These are phyloP conservation scores for Platalea minor DNA, from an alignment of 2,797 vertebrate species.

Conservation along the genomic window DNA sequence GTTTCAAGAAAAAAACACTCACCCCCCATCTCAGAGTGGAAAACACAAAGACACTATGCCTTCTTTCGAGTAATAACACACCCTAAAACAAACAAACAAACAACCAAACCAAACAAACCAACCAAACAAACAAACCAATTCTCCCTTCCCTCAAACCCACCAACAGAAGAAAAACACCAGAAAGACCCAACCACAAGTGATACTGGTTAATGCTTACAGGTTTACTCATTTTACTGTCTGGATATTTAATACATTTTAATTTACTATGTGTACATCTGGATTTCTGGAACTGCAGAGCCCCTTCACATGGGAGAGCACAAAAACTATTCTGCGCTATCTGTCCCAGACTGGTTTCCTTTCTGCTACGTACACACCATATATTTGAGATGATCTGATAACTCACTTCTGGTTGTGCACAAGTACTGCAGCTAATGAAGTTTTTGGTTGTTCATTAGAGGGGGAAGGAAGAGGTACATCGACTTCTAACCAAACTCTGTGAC, in stretches of 20 bases:
- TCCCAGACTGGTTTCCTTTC: not conserved
- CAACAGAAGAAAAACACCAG: not conserved
- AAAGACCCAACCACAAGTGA: not conserved
- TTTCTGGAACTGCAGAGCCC: not conserved
- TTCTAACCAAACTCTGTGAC: not conserved
- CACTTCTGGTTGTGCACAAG: not conserved
- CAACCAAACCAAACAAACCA: no score
- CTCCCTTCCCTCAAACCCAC: not conserved
- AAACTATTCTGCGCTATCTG: not conserved
- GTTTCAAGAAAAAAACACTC: not conserved
- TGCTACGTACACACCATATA: not conserved
- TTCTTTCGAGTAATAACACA: not conserved
- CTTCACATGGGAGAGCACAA: not conserved
- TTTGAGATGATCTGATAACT: slow-evolving; percentile 1
- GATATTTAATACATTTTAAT: not conserved
- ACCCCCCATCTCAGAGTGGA: not conserved
- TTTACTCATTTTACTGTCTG: not conserved
- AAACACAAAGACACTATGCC: not conserved
- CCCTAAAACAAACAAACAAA: no score
- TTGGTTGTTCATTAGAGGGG: not conserved
- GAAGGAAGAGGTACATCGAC: not conserved
- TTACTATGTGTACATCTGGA: not conserved
- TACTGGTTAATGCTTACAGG: not conserved
- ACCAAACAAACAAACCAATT: not conserved
- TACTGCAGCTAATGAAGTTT: not conserved